phyloP scores from a whole-genome alignment of 2,113 vertebrate species.

The Onychostruthus taczanowskii region DNA sequence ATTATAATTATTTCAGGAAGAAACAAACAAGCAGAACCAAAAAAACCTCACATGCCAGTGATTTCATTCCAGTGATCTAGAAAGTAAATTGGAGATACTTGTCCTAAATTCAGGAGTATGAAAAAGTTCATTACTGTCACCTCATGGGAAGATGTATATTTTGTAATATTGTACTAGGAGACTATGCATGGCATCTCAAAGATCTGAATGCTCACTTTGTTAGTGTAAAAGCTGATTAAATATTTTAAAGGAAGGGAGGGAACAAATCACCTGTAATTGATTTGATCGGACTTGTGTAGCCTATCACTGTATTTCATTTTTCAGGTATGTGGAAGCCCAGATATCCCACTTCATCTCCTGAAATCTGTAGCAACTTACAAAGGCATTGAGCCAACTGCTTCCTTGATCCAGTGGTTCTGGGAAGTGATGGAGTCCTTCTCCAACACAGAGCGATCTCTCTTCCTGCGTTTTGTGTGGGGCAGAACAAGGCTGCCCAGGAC shows the following conservation, averaged over 20 bases:
- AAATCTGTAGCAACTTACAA: slow-evolving; percentile 99
- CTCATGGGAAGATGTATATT: not conserved
- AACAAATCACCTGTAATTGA: not conserved
- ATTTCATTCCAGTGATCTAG: not conserved
- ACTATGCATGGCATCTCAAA: not conserved
- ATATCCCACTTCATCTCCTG: slow-evolving; percentile 95
- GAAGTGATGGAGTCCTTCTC: slow-evolving; percentile 99
- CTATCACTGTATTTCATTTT: not conserved
- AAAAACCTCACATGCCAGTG: not conserved
- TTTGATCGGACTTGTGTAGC: not conserved
- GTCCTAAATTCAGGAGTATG: not conserved
- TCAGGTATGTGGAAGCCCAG: slow-evolving; percentile 96
- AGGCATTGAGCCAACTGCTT: slow-evolving; percentile 89
- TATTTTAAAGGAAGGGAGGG: not conserved
- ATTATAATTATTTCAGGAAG: not conserved
- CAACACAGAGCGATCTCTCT: slow-evolving; percentile 94
- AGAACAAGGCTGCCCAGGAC: slow-evolving; percentile 95
- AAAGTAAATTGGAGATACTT: not conserved
- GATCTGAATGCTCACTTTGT: not conserved
- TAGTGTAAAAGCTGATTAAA: not conserved
- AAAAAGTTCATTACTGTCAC: not conserved
- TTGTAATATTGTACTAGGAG: not conserved
- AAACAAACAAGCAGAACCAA: not conserved
- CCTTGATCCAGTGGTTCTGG: slow-evolving; percentile 98
- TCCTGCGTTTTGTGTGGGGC: slow-evolving; percentile 97